Evolutionary conservation across 23 tunicate genomes (phyloP), one percentile per base, ranked within the genome.

Genomic region (Trididemnum nubilum): DNA sequence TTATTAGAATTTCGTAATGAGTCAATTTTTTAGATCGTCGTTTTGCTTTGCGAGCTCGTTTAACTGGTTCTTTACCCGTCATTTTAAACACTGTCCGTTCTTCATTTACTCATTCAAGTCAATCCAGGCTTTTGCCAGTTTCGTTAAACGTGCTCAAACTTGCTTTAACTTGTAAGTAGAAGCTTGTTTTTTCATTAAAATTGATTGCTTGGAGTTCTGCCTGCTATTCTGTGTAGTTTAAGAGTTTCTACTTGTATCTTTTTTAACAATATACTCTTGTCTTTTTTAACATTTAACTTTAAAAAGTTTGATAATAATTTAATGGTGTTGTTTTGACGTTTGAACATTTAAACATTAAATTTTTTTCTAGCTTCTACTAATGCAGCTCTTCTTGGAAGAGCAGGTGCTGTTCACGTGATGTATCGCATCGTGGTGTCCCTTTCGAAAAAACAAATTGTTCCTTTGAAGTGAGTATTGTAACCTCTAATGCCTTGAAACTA

Each of bases 321-420:
- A n/a, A n/a, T n/a, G n/a, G n/a, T n/a, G n/a, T n/a, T n/a, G n/a
- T n/a, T n/a, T n/a, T n/a, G n/a, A n/a, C n/a, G n/a, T n/a, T n/a
- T n/a, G n/a, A n/a, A n/a, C n/a, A n/a, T n/a, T n/a, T n/a, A n/a
- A n/a, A n/a, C n/a, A n/a, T n/a, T n/a, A n/a, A n/a, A n/a, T 44
- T 9, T 67, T 36, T 54, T 44, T 34, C 2, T 39, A 88, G 93
- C 93, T 21, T 61, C 93, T 1, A 59, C 87, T 0, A 93, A 93
- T 58, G 92, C 98, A 19, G 84, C 76, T 35, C 67, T 93, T 36
- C 76, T 93, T 26, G 98, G 98, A 7, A 84, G 98, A 81, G 91
- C 81, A 4, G 98, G 98, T 33, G 98, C 87, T 32, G 81, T 93
- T 21, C 61, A 93, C 51, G 90, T 84, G 21, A 37, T 93, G 9